These are phyloP conservation scores for Caenorhabditis tropicalis DNA, from an alignment of 1,140 invertebrate genomes.

Conservation along the genomic window DNA sequence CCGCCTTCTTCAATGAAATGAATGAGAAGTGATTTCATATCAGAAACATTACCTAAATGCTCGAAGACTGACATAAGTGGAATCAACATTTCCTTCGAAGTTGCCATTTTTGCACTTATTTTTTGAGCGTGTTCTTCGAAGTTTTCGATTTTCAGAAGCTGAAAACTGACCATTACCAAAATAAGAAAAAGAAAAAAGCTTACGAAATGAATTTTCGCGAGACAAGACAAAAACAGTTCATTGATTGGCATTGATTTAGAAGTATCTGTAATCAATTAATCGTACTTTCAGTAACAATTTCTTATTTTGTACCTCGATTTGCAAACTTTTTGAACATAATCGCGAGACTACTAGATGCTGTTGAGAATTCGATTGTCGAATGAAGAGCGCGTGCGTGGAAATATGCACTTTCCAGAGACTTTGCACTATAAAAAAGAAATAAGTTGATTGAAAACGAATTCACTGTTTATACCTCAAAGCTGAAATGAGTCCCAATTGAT, in stretches of 20 bases:
- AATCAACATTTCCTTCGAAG: background rate
- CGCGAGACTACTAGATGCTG: slow-evolving; percentile 4
- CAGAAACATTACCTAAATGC: background rate
- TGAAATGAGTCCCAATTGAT: slow-evolving; percentile 48
- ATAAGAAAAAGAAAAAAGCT: background rate
- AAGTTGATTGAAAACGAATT: background rate
- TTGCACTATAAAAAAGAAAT: background rate
- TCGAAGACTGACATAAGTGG: slow-evolving; percentile 12
- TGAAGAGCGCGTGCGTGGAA: slow-evolving; percentile 39
- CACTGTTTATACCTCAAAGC: slow-evolving; percentile 3
- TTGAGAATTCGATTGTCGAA: background rate
- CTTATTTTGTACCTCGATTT: background rate
- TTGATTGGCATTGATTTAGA: slow-evolving; percentile 5
- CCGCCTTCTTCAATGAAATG: background rate
- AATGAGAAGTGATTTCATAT: background rate
- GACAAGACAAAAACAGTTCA: background rate
- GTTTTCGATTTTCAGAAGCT: slow-evolving; percentile 40
- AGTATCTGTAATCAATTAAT: background rate
- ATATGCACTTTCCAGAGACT: slow-evolving; percentile 31
- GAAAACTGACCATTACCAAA: background rate
- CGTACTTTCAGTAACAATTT: background rate
- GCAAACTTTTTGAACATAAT: slow-evolving; percentile 40
- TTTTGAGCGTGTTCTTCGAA: background rate
- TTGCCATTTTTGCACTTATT: background rate
- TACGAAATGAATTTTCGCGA: slow-evolving; percentile 21